Evolutionary conservation across 2,888 invertebrate species (phyloP), one percentile per base, ranked within the genome.

Genomic region (Nephrotoma guestfalica): DNA sequence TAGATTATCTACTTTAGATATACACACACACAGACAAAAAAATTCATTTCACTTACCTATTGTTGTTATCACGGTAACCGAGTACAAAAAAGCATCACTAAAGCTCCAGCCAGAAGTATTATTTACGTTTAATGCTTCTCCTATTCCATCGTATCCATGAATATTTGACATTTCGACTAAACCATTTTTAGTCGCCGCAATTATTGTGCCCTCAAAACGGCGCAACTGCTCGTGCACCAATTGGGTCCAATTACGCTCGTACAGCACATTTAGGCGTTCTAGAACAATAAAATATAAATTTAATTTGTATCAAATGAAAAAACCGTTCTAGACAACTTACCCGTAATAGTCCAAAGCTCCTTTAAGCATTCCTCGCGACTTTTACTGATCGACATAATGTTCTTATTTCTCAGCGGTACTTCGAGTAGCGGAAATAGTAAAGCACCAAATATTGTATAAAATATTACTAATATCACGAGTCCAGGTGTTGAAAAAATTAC

Each of bases 51-150:
- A 90, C 94, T 93, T 91, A 97, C 97, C 97, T 90, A 97, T 96
- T 86, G 97, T 97, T 88, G 97, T 97, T 90, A 97, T 96, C 89
- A 97, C 94, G 83, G 97, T 97, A 89, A 97, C 94, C 88, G 96
- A 96, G 91, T 97, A 97, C 86, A 97, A 93, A 40, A 97, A 91
- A 2, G 97, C 95, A 88, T 96, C 96, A 41, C 96, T 95, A 91
- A 97, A 96, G 0, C 95, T 95, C 97, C 97, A 97, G 90, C 90
- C 90, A 88, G 9, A 91, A 90, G 41, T 92, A 90, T 87, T 92
- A 92, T 30, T 9, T 6, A 0, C 6, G 15, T 51, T 51, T 51
- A 51, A 6, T 51, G 15, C 15, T 9, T 43, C 86, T n/a, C n/a
- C 30, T 86, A 86, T 42, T 11, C n/a, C 45, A 30, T 15, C 40